Conservation (phyloP, 2,888 invertebrate genomes). For the Hypercompe scribonia region DNA sequence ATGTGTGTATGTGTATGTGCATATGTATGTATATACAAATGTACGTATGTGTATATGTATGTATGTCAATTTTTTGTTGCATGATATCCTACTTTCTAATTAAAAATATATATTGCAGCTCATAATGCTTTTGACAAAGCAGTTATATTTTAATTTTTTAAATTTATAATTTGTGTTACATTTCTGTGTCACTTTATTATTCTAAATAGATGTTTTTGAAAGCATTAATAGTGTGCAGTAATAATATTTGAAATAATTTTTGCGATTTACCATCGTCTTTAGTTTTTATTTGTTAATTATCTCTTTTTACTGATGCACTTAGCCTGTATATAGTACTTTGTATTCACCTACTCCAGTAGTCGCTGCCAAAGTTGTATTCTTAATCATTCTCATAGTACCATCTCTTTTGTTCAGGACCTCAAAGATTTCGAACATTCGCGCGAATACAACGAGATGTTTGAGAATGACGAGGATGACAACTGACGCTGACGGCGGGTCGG, state of each 20-base stretch:
- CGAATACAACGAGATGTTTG: slow-evolving; percentile 84
- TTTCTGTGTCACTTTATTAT: neutral
- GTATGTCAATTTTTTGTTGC: too few relatives aligned
- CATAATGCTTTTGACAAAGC: too few relatives aligned
- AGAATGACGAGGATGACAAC: slow-evolving; percentile 84
- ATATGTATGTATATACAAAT: too few relatives aligned
- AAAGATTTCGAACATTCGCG: slow-evolving; percentile 81
- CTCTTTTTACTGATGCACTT: neutral
- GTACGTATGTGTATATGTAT: too few relatives aligned
- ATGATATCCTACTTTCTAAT: too few relatives aligned
- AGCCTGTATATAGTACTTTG: neutral
- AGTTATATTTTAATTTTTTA: too few relatives aligned
- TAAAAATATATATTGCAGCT: too few relatives aligned
- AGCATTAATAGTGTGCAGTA: neutral
- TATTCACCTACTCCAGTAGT: slow-evolving; percentile 1
- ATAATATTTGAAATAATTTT: neutral
- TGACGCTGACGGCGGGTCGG: slow-evolving; percentile 57
- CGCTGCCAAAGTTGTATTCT: slow-evolving; percentile 66
- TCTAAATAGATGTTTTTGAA: neutral
- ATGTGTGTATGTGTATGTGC: too few relatives aligned
- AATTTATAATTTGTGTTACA: neutral
- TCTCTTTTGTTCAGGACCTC: slow-evolving; percentile 79
- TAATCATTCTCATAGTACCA: slow-evolving; percentile 73
- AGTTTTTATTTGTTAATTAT: neutral
- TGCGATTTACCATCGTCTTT: neutral